These are phyloP conservation scores for Rostratula benghalensis DNA, from an alignment of 2,113 vertebrate species.

Conservation along the genomic window DNA sequence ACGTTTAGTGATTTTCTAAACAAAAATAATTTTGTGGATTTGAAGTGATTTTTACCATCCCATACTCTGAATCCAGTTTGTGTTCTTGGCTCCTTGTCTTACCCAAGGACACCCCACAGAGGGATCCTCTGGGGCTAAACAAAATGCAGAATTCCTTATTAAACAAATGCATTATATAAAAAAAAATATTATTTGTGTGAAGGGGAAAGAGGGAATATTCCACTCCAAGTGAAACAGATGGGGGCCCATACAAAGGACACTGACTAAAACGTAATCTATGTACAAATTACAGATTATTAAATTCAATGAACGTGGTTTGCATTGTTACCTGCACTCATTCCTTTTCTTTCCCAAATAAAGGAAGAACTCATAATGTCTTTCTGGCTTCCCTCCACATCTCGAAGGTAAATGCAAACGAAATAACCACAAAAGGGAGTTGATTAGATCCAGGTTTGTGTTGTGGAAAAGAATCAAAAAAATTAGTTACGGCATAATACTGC, in stretches of 20 bases:
- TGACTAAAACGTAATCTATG: not conserved
- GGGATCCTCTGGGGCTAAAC: not conserved
- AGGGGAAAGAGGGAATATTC: not conserved
- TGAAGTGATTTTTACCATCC: not conserved
- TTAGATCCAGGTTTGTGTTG: not conserved
- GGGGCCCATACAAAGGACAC: not conserved
- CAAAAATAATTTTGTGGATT: not conserved
- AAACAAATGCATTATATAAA: not conserved
- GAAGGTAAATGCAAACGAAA: not conserved
- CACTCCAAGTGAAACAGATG: not conserved
- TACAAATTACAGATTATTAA: not conserved
- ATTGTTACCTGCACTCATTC: not conserved
- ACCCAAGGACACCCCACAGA: not conserved
- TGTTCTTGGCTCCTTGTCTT: not conserved
- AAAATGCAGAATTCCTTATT: not conserved
- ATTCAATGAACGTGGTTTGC: not conserved
- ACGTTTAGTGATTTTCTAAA: conserved; percentile 55
- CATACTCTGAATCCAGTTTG: not conserved
- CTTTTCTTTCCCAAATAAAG: not conserved
- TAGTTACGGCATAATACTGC: not conserved
- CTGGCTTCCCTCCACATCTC: not conserved
- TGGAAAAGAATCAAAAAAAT: not conserved
- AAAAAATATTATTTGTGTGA: not conserved
- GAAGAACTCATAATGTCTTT: not conserved
- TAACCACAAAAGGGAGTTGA: not conserved